Conservation (phyloP, 2,888 invertebrate species). For the Selenia dentaria region DNA sequence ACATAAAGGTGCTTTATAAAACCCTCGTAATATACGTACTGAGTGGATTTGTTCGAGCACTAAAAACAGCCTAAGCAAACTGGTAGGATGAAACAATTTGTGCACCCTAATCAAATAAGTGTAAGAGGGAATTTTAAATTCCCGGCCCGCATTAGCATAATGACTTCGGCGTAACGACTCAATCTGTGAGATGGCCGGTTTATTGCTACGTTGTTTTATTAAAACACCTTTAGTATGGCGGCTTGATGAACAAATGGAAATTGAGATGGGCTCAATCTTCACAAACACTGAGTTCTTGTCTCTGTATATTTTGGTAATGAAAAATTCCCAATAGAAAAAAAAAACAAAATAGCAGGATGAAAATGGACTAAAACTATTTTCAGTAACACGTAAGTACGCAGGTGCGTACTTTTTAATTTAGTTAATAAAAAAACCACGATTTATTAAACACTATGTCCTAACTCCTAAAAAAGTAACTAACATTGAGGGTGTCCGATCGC, state of each 20-base stretch:
- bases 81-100: conserved; percentile 66
- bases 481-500: too few relatives aligned
- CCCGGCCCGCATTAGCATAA: conserved; percentile 61
- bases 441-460: too few relatives aligned
- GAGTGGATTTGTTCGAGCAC: conserved; percentile 41
- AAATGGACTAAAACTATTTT: too few relatives aligned
- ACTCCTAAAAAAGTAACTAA: too few relatives aligned
- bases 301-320: background rate
- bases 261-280: conserved; percentile 10
- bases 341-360: too few relatives aligned
- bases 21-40: conserved; percentile 43
- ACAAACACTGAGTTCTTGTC: background rate
- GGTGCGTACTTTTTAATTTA: too few relatives aligned
- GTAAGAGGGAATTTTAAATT: conserved; percentile 35
- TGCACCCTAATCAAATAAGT: conserved; percentile 72
- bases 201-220: conserved; percentile 46
- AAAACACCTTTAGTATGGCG: conserved; percentile 32
- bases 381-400: too few relatives aligned
- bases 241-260: conserved; percentile 18
- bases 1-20: conserved; percentile 38
- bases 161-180: conserved; percentile 58
- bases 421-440: too few relatives aligned
- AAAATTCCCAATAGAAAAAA: too few relatives aligned
- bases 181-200: conserved; percentile 51
- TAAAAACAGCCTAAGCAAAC: conserved; percentile 52